These are phyloP conservation scores for Amphiprion percula DNA, from an alignment of 2,113 vertebrate genomes.

Conservation along the genomic window DNA sequence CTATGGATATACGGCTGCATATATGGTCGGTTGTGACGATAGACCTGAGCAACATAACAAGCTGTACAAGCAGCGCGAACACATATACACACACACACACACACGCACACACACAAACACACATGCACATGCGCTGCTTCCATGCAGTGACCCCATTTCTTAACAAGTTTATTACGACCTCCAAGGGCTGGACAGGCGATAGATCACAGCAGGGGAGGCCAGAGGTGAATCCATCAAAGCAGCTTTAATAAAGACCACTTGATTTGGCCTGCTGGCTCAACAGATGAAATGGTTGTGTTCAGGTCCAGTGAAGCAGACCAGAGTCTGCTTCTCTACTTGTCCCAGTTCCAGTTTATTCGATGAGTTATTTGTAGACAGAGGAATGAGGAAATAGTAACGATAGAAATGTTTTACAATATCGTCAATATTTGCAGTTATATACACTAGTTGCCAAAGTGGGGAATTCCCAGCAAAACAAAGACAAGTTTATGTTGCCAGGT, in stretches of 20 bases:
- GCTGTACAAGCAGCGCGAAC: slow-evolving; percentile 6
- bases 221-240: slow-evolving; percentile 79
- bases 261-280: slow-evolving; percentile 75
- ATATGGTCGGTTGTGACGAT: not conserved
- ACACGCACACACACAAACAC: slow-evolving; percentile 3
- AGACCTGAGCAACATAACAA: slow-evolving; percentile 2
- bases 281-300: slow-evolving; percentile 75
- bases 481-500: not conserved
- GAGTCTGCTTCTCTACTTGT: slow-evolving; percentile 43
- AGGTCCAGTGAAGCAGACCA: slow-evolving; percentile 69
- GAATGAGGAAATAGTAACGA: slow-evolving; percentile 11
- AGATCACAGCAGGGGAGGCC: slow-evolving; percentile 75
- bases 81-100: slow-evolving; percentile 21
- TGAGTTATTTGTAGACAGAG: slow-evolving; percentile 57
- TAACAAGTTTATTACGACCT: slow-evolving; percentile 82
- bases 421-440: slow-evolving; percentile 11
- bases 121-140: slow-evolving; percentile 17
- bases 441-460: not conserved
- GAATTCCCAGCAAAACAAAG: not conserved
- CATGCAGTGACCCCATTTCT: slow-evolving; percentile 62
- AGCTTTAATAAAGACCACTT: slow-evolving; percentile 80
- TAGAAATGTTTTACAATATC: not conserved
- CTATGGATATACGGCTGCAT: slow-evolving; percentile 15
- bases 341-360: slow-evolving; percentile 49
- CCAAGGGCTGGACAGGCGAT: slow-evolving; percentile 72